Base-by-base conservation (phyloP, 2,888 invertebrate species). In the Xestia xanthographa region DNA sequence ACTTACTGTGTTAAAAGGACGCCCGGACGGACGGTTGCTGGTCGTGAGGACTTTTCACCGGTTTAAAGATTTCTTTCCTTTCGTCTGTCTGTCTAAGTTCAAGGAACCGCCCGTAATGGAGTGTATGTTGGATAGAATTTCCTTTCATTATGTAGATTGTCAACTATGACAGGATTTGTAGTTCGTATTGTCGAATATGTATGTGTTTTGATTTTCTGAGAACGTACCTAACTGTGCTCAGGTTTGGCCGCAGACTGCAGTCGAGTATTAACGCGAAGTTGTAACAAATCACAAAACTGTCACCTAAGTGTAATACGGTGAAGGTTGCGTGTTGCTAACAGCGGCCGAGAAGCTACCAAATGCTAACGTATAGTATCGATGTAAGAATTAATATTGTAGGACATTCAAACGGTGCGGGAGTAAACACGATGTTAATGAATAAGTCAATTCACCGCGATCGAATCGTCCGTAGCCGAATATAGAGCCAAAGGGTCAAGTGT, bases 301-400 rank as follows among this genome's bases (percentile, higher is more conserved):
- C 82, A 75, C 79, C 69, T 67, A 17, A 20, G 79, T 82, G 79
- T 79, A 72, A 78, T 34, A 66, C 63, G 79, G 73, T 68, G 75
- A 79, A 71, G 83, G 75, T 45, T 45, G 53, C 53, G 22, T 12
- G 43, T 53, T 53, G 62, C 58, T 48, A 67, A 43, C 22, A 43
- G 2, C 29, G 38, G n/a, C 17, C 60, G n/a, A 20, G 43, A 50
- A 50, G 14, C 43, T 68, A 43, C 74, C 34, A 22, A 63, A 53
- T 26, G 48, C 17, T 22, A 65, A 45, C 67, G 50, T 12, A 56
- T 50, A 56, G 63, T 70, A 66, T 45, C 65, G 65, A 73, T 56
- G n/a, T 72, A 17, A 60, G 0, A 71, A 41, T n/a, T n/a, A n/a
- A 60, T 71, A 67, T 73, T 77, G 58, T 62, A 75, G 74, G 67